Evolutionary conservation across 2,797 vertebrate genomes (phyloP).

Genomic region (Epinephelus awoara): DNA sequence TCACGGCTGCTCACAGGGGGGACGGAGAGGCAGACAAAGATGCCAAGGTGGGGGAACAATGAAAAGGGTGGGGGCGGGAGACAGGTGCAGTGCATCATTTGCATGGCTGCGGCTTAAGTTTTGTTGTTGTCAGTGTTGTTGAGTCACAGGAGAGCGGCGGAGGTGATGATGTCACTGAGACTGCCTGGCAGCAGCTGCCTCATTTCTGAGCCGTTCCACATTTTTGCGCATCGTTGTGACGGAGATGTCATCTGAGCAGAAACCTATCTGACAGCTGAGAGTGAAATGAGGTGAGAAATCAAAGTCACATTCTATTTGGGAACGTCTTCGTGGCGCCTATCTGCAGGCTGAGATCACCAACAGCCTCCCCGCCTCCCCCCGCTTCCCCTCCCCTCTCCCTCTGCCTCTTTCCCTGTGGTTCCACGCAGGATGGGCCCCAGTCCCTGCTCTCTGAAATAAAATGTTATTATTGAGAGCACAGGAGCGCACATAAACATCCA

Average conservation of each 20-base stretch:
- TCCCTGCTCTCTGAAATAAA: conserved; percentile 52
- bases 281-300: conserved; percentile 90
- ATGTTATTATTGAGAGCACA: conserved; percentile 43
- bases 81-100: conserved; percentile 65
- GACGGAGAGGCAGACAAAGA: conserved; percentile 55
- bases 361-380: conserved; percentile 31
- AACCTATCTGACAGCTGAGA: conserved; percentile 87
- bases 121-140: conserved; percentile 75
- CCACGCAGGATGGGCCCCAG: conserved; percentile 36
- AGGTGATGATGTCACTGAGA: conserved; percentile 77
- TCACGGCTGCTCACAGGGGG: conserved; percentile 51
- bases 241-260: conserved; percentile 85
- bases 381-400: not conserved
- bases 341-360: conserved; percentile 80
- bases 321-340: conserved; percentile 77
- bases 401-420: conserved; percentile 33
- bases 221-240: conserved; percentile 79
- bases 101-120: conserved; percentile 68
- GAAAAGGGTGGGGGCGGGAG: not conserved
- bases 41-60: conserved; percentile 26
- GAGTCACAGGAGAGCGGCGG: conserved; percentile 73
- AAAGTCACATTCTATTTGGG: conserved; percentile 87
- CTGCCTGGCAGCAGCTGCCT: conserved; percentile 83
- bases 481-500: conserved; percentile 25
- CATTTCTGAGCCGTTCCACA: conserved; percentile 82